Evolutionary conservation across 2,888 invertebrate species (phyloP).

Genomic region (Dolomedes plantarius): DNA sequence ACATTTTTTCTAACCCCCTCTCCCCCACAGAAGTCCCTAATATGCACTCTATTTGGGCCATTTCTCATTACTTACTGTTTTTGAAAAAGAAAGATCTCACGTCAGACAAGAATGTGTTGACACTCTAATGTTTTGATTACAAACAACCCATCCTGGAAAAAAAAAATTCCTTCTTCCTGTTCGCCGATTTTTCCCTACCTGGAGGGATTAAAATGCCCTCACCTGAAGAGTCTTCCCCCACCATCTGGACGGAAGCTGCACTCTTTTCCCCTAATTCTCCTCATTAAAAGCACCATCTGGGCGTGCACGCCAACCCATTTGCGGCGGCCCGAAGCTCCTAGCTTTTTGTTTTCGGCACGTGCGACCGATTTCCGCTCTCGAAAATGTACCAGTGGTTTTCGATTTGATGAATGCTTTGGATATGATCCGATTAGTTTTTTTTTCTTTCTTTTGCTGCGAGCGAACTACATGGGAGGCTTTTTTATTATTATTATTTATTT

Average conservation of each 20-base stretch:
- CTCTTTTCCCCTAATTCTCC: not conserved
- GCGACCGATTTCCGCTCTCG: not conserved
- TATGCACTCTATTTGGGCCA: too few species aligned
- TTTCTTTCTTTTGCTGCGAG: too few species aligned
- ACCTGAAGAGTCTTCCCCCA: not conserved
- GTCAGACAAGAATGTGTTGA: too few species aligned
- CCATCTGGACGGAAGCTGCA: not conserved
- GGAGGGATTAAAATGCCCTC: not conserved
- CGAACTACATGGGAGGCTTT: too few species aligned
- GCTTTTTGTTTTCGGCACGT: constrained; percentile 12
- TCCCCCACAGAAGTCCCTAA: too few species aligned
- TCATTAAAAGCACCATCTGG: not conserved
- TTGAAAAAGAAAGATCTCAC: too few species aligned
- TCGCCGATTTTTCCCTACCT: not conserved
- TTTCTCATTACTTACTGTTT: too few species aligned
- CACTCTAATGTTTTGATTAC: too few species aligned
- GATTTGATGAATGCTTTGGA: not conserved
- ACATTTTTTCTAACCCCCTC: too few species aligned
- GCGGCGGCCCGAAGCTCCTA: not conserved
- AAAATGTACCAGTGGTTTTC: not conserved
- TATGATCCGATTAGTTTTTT: constrained; percentile 13
- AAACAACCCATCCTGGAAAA: too few species aligned
- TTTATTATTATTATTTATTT: too few species aligned
- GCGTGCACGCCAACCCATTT: not conserved
- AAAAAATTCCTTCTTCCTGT: too few species aligned